These are phyloP conservation scores for Hecatera dysodea DNA, from an alignment of 2,888 invertebrate species.

Conservation along the genomic window DNA sequence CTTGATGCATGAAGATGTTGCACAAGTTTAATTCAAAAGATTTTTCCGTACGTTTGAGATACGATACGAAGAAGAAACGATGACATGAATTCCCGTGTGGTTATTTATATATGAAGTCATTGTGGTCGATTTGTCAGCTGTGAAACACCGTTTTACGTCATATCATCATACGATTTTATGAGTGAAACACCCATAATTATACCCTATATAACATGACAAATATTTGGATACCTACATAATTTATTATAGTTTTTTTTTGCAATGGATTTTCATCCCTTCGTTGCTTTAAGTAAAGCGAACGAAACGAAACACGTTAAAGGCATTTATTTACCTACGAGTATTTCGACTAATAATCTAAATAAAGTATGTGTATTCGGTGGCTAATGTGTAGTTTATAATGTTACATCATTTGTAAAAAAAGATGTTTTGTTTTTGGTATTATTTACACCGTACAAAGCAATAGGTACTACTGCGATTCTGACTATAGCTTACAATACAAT, in stretches of 20 bases:
- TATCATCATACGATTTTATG: not conserved
- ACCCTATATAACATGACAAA: not conserved
- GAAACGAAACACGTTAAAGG: not conserved
- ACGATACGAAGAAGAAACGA: not conserved
- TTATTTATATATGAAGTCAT: conserved; percentile 21
- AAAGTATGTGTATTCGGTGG: not conserved
- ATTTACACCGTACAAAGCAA: not conserved
- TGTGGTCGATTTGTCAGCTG: conserved; percentile 10
- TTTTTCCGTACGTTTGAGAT: not conserved
- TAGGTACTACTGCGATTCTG: not conserved
- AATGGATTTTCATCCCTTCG: too few relatives aligned
- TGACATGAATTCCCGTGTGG: conserved; percentile 5
- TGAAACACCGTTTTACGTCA: not conserved
- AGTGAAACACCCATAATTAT: not conserved
- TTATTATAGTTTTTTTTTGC: too few relatives aligned
- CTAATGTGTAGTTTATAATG: not conserved
- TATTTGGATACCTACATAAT: not conserved
- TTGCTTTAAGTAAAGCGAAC: too few relatives aligned
- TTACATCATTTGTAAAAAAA: not conserved
- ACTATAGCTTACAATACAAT: not conserved
- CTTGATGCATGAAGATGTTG: conserved; percentile 7
- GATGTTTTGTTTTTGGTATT: conserved; percentile 10
- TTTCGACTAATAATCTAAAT: not conserved
- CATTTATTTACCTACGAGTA: conserved; percentile 1
- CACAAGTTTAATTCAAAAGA: conserved; percentile 4